phyloP scores from a whole-genome alignment of 2,113 vertebrate genomes.

The Pimephales promelas region DNA sequence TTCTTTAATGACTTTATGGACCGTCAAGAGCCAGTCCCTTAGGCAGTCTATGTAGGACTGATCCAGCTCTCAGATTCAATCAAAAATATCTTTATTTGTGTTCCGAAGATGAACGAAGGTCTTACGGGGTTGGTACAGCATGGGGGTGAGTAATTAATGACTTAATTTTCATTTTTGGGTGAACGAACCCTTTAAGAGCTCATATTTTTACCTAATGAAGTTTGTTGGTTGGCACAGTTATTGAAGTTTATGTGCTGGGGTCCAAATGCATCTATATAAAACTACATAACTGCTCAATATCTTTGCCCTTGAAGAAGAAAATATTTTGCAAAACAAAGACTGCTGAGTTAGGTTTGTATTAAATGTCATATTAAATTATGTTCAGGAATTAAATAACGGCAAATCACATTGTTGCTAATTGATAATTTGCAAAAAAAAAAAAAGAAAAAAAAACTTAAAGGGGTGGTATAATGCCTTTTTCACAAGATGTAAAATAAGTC shows the following conservation, averaged over 20 bases:
- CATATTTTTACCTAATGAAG: not conserved
- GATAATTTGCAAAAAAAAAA: not conserved
- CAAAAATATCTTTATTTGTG: too few relatives aligned
- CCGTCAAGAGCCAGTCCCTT: too few relatives aligned
- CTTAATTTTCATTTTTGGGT: too few relatives aligned
- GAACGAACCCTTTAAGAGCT: too few relatives aligned
- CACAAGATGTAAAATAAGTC: too few relatives aligned
- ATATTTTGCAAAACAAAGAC: not conserved
- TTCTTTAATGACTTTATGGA: too few relatives aligned
- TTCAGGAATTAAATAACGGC: not conserved
- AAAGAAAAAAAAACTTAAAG: not conserved
- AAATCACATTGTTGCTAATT: not conserved
- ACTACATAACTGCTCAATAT: not conserved
- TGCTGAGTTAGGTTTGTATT: not conserved
- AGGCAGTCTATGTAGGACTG: too few relatives aligned
- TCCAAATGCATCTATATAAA: not conserved
- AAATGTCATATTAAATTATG: not conserved
- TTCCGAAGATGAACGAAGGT: too few relatives aligned
- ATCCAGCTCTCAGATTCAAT: too few relatives aligned
- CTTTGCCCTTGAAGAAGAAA: not conserved
- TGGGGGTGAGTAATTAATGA: too few relatives aligned
- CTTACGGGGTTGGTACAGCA: too few relatives aligned
- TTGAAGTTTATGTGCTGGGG: not conserved
- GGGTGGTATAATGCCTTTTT: not conserved
- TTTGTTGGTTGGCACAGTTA: not conserved